Evolutionary conservation across 2,888 invertebrate species (phyloP).

Genomic region (Papilio gigon): DNA sequence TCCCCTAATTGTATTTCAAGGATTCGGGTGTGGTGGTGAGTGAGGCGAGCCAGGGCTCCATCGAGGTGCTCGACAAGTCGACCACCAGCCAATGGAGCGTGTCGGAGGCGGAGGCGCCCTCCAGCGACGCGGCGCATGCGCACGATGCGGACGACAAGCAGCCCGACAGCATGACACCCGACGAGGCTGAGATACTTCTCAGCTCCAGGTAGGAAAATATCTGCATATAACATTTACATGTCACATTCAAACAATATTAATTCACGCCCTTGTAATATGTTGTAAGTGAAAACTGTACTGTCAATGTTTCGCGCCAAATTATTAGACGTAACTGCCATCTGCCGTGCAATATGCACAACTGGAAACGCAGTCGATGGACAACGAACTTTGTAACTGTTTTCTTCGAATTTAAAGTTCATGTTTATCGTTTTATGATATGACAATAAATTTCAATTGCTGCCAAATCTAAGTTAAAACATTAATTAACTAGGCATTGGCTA

Average conservation of each 20-base stretch:
- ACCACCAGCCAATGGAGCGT: slow-evolving; percentile 82
- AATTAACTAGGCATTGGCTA: background rate
- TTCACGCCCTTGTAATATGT: background rate
- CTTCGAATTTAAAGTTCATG: background rate
- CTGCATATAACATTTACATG: background rate
- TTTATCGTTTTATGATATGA: background rate
- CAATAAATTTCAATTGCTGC: background rate
- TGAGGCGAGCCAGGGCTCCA: slow-evolving; percentile 80
- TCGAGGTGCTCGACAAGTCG: slow-evolving; percentile 82
- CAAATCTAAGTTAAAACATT: background rate
- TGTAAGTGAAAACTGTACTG: background rate
- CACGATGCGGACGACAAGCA: slow-evolving; percentile 67
- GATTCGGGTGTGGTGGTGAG: slow-evolving; percentile 81
- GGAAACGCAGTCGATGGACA: background rate
- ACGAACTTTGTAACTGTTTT: background rate
- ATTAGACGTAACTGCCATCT: background rate
- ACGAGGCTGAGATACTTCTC: slow-evolving; percentile 93
- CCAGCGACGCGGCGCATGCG: slow-evolving; percentile 67
- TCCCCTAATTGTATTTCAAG: too few relatives aligned
- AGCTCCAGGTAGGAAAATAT: slow-evolving; percentile 86
- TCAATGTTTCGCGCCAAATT: background rate
- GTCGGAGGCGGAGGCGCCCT: slow-evolving; percentile 78
- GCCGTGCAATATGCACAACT: background rate
- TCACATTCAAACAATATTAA: background rate
- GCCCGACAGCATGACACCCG: slow-evolving; percentile 87